phyloP scores from a whole-genome alignment of 2,113 vertebrate genomes.

The Kobus ellipsiprymnus region DNA sequence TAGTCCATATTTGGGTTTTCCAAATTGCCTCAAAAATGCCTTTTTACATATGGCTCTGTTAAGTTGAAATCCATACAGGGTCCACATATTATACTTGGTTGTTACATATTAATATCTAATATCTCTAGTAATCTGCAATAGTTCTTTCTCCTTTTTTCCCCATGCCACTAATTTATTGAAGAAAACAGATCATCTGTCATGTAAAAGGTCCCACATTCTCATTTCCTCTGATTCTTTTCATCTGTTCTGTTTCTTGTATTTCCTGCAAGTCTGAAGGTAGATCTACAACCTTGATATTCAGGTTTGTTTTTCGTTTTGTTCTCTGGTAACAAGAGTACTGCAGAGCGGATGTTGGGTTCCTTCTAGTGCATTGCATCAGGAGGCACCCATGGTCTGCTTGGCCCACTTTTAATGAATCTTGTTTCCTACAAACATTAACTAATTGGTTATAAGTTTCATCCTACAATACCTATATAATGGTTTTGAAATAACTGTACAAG shows the following conservation, averaged over 20 bases:
- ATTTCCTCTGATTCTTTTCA: neutral
- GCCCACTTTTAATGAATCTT: conserved; percentile 1
- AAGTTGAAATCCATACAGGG: neutral
- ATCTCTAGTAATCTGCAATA: neutral
- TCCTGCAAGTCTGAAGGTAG: neutral
- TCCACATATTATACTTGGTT: neutral
- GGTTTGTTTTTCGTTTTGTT: neutral
- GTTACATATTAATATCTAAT: neutral
- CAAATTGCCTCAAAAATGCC: neutral
- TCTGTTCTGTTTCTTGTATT: conserved; percentile 24
- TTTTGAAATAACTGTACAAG: neutral
- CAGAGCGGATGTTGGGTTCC: neutral
- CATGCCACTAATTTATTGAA: neutral
- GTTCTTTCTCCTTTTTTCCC: neutral
- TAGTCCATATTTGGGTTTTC: neutral
- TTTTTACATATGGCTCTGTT: neutral
- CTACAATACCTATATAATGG: neutral
- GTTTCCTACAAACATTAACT: neutral
- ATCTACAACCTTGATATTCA: neutral
- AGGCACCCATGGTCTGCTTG: neutral
- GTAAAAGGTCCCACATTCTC: neutral
- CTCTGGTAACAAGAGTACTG: neutral
- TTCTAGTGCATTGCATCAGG: neutral
- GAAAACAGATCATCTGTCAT: neutral
- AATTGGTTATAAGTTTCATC: neutral